Conservation (phyloP, 1,140 invertebrate species). For the Drosophila ambigua region DNA sequence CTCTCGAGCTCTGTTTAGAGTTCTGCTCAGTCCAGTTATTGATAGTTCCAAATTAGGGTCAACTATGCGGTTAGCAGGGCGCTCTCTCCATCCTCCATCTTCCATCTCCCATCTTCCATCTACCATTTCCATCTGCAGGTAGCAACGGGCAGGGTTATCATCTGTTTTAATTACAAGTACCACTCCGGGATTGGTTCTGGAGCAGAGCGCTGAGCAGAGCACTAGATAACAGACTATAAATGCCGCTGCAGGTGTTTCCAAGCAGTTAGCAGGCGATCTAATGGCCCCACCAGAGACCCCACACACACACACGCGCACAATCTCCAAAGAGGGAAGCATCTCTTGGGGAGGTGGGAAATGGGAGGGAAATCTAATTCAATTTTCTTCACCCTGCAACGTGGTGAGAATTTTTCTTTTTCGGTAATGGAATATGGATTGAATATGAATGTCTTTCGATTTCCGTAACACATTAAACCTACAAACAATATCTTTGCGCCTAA, state of each 20-base stretch:
- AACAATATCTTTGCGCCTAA: too few species aligned
- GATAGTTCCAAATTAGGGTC: conserved; percentile 77
- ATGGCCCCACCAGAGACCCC: conserved; percentile 34
- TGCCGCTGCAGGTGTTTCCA: conserved; percentile 69
- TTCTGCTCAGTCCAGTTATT: conserved; percentile 60
- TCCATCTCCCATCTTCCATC: too few species aligned
- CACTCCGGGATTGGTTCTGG: not conserved
- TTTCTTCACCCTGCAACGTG: conserved; percentile 28
- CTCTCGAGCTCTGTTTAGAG: not conserved
- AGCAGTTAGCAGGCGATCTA: conserved; percentile 67
- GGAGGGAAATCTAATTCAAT: conserved; percentile 32
- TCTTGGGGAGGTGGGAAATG: not conserved
- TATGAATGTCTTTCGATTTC: too few species aligned
- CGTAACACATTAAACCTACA: too few species aligned
- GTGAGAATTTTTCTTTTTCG: not conserved
- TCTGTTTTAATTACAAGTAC: conserved; percentile 71
- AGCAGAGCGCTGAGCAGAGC: not conserved
- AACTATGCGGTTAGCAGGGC: conserved; percentile 60
- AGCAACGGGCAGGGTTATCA: conserved; percentile 55
- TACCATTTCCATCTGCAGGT: conserved; percentile 32
- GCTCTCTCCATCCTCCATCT: not conserved
- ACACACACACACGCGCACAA: not conserved
- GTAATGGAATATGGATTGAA: too few species aligned
- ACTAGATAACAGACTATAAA: conserved; percentile 26
- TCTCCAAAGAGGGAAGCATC: not conserved